Evolutionary conservation across 2,888 invertebrate genomes (phyloP), one percentile per base, ranked within the genome.

Genomic region (Heliconius erato): DNA sequence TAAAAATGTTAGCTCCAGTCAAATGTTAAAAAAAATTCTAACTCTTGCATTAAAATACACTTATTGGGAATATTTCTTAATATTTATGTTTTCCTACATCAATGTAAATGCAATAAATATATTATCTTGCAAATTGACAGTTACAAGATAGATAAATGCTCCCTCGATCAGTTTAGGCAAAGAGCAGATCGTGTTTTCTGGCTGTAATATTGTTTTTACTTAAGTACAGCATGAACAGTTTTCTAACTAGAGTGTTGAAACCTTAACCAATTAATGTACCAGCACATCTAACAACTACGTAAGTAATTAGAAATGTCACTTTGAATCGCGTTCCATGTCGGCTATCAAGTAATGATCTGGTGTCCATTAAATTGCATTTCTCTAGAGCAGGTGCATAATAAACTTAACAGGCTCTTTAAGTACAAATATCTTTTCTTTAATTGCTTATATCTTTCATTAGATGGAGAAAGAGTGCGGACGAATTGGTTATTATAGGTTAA

Each of bases 341-440:
- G 80, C 81, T 67, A 77, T 83, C 81, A 80, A 79, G 65, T 77
- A 81, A 81, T 77, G 77, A 81, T 81, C 76, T 49, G 32, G 81
- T 19, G 59, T 69, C 63, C 63, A 81, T 81, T 77, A 69, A 76
- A 71, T 65, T 69, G 40, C 71, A 81, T 77, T 81, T 71, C 69
- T 71, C 77, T 44, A 14, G 69, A 69, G 63, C 77, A 81, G 81
- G 81, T 81, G 81, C 71, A 81, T 77, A 77, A 77, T 81, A 81
- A 77, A 81, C 77, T 63, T 63, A 69, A 44, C 28, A 65, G 44
- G 71, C 79, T 68, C 49, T n/a, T n/a, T 77, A 71, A 83, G 83
- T 83, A 83, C 84, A 82, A 81, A 54, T 77, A 79, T 78, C 79
- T 11, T 63, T 63, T 63, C 1, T 63, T 11, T 63, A 63, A 63